Base-by-base conservation (phyloP, 2,113 vertebrate genomes). In the Aegithalos caudatus region DNA sequence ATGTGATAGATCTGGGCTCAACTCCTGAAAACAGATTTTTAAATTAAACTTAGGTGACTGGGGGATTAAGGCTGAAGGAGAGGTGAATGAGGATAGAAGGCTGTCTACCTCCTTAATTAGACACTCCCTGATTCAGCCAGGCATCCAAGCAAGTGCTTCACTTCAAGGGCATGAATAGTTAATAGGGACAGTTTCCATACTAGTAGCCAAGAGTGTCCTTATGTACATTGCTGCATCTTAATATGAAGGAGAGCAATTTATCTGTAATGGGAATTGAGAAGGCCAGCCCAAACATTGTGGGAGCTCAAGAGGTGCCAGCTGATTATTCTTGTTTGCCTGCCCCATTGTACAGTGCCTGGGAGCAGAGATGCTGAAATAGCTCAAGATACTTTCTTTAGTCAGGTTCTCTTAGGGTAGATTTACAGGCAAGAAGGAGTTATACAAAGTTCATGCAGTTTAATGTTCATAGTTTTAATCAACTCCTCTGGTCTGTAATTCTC, bases 91-190 rank as follows among this genome's bases (percentile, higher is more conserved):
- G 54, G 60, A 74, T 35, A 65, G 85, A 71, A 92, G 44, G 40
- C 57, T 93, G 64, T 88, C 91, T 92, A 24, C 90, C 48, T 97
- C 57, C 93, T 60, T 96, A 95, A 96, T 96, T 90, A 95, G 80
- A 61, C 23, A 65, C 56, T 93, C 71, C 60, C 71, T 96, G 92
- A 84, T 96, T 92, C 92, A 95, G 90, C n/a, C 51, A 80, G 58
- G 76, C 76, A 81, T 90, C 61, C 88, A 83, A 94, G 65, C 90
- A 92, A 93, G 79, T 92, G 72, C 82, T 90, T 95, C 82, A 54
- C 90, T 94, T 95, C 94, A 88, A 92, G 92, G 44, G 40, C 60
- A 71, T 71, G 90, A 88, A 90, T 71, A 74, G 81, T 86, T 88
- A 92, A 90, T 86, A 53, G 72, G 44, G 56, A 67, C 73, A 60